Base-by-base conservation (phyloP, 2,888 invertebrate species). In the Eurois occulta region DNA sequence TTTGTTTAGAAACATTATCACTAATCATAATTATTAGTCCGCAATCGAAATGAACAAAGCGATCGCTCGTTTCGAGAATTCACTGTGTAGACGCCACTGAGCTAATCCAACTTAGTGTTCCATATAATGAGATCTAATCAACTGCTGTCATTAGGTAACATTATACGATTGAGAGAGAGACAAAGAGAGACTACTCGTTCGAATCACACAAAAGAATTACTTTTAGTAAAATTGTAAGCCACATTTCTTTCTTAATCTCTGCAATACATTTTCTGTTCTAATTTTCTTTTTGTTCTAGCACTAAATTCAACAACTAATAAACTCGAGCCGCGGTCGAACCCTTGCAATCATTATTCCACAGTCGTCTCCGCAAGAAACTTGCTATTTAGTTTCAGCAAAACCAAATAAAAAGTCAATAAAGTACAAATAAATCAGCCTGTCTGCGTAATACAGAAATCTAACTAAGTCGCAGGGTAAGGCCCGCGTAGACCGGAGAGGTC, bases 361-460 rank as follows among this genome's bases (percentile, higher is more conserved):
- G 71, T n/a, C 83, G 81, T 83, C 62, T 35, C 21, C 64, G 38
- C 68, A 72, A 77, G 75, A 79, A 85, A 86, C 86, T 88, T 84
- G 43, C 76, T 77, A 75, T 78, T 82, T 87, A 81, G 86, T 89
- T 88, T 80, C 69, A 81, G 69, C 79, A 72, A 78, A 83, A 86
- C 85, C 77, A 79, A 89, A 86, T 77, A 88, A 83, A 86, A 84
- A 88, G 83, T 83, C 83, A 80, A 88, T 83, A 85, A 80, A 88
- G 78, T 81, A 83, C 72, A 85, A 86, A 89, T 89, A 88, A 88
- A 89, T 89, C 90, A 87, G 85, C 60, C 81, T 89, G 88, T 75
- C 78, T 88, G 41, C 76, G 81, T 84, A 85, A 85, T 85, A 88
- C 82, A 86, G 83, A 80, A 85, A 83, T 88, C 79, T 80, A 77